Conservation (phyloP, 2,797 vertebrate species). For the Phylloscopus collybita region DNA sequence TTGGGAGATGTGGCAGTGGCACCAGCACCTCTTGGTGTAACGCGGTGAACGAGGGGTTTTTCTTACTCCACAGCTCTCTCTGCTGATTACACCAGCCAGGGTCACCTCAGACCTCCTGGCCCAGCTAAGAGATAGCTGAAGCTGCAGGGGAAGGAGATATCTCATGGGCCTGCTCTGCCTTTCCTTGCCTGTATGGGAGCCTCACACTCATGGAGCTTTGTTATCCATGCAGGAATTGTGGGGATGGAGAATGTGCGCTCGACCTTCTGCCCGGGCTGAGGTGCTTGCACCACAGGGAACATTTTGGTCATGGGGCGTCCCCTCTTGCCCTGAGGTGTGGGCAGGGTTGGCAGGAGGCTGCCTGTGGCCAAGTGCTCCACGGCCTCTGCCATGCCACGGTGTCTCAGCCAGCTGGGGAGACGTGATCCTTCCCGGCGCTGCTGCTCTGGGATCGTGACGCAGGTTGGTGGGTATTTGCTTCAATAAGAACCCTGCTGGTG, state of each 20-base stretch:
- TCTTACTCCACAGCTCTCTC: neutral
- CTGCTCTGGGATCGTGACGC: neutral
- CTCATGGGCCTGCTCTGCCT: neutral
- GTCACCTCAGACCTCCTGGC: neutral
- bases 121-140: neutral
- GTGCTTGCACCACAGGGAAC: rapidly evolving
- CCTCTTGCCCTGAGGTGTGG: rapidly evolving
- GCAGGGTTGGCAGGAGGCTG: neutral
- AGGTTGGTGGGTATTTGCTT: neutral
- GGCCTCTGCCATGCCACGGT: rapidly evolving
- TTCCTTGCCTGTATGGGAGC: neutral
- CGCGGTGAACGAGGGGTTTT: rapidly evolving
- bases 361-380: rapidly evolving
- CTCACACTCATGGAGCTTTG: rapidly evolving
- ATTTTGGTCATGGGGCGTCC: rapidly evolving
- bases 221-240: rapidly evolving
- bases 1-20: neutral
- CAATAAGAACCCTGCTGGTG: conserved; percentile 32
- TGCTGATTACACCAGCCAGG: neutral
- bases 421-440: neutral
- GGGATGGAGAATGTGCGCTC: rapidly evolving
- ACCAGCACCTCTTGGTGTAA: rapidly evolving
- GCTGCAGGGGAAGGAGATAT: neutral
- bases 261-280: no score
- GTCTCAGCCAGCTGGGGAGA: neutral